phyloP scores from a whole-genome alignment of 1,140 invertebrate genomes.

The Drosophila azteca region DNA sequence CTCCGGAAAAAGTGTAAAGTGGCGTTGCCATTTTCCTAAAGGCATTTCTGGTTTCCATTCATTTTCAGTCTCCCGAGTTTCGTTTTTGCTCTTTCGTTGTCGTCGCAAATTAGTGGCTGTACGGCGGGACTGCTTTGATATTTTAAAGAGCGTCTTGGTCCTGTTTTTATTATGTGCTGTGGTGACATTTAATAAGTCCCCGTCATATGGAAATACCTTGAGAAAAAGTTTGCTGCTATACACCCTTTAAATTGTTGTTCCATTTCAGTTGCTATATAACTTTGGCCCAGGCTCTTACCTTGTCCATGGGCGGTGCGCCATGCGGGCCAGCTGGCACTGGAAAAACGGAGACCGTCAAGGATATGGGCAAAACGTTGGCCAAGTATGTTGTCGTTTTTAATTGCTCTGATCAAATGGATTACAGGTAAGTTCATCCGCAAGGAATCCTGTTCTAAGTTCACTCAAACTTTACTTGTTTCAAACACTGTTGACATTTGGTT shows the following conservation, averaged over 20 bases:
- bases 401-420: constrained; percentile 99
- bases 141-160: constrained; percentile 20
- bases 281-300: constrained; percentile 95
- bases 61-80: constrained; percentile 24
- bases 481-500: constrained; percentile 2
- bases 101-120: constrained; percentile 34
- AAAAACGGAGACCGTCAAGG: constrained; percentile 98
- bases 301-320: constrained; percentile 98
- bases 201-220: constrained; percentile 6
- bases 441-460: too few relatives aligned
- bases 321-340: constrained; percentile 98
- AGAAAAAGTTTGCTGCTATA: constrained; percentile 31
- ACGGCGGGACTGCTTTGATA: constrained; percentile 52
- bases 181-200: constrained; percentile 34
- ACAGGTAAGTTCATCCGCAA: constrained; percentile 86
- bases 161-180: constrained; percentile 15
- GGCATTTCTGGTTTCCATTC: constrained; percentile 47
- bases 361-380: constrained; percentile 98
- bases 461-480: too few relatives aligned
- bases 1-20: constrained; percentile 39
- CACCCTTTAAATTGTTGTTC: constrained; percentile 23
- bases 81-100: constrained; percentile 29
- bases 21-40: constrained; percentile 48
- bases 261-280: constrained; percentile 95
- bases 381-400: constrained; percentile 99